These are phyloP conservation scores for Gobiocypris rarus DNA, from an alignment of 2,113 vertebrate species.

Conservation along the genomic window DNA sequence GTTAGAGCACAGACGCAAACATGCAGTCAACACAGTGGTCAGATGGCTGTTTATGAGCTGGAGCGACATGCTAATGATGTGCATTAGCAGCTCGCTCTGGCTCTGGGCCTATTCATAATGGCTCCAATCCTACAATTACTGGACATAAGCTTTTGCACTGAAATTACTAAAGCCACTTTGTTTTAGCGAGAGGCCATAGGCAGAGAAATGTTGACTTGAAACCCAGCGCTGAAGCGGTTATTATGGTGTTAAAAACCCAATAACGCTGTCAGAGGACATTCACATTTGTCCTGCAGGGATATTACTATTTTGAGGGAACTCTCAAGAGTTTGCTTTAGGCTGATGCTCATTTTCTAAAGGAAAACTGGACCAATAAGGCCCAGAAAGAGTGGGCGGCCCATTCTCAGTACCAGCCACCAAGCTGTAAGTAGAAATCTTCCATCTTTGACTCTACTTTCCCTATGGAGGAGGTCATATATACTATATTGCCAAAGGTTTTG, in stretches of 20 bases:
- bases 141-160: background rate
- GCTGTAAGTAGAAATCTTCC: slow-evolving; percentile 1
- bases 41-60: slow-evolving; percentile 7
- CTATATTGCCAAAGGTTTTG: too few species aligned
- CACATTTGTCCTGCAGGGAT: slow-evolving; percentile 9
- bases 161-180: slow-evolving; percentile 35
- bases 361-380: background rate
- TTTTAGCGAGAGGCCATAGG: slow-evolving; percentile 24
- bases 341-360: slow-evolving; percentile 19
- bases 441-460: slow-evolving; percentile 9
- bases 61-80: slow-evolving; percentile 21
- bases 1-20: slow-evolving; percentile 7
- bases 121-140: slow-evolving; percentile 18
- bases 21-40: slow-evolving; percentile 26
- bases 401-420: slow-evolving; percentile 7
- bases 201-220: slow-evolving; percentile 24
- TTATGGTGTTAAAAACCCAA: slow-evolving; percentile 23
- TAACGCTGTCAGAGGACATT: slow-evolving; percentile 16
- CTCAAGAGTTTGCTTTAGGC: slow-evolving; percentile 4
- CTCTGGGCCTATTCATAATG: slow-evolving; percentile 19
- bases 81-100: background rate
- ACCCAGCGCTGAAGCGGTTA: background rate
- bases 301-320: slow-evolving; percentile 3
- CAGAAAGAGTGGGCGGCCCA: background rate
- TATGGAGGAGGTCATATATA: background rate